Base-by-base conservation (phyloP, 64 coral and sea anemone species). In the Actinia tenebrosa region DNA sequence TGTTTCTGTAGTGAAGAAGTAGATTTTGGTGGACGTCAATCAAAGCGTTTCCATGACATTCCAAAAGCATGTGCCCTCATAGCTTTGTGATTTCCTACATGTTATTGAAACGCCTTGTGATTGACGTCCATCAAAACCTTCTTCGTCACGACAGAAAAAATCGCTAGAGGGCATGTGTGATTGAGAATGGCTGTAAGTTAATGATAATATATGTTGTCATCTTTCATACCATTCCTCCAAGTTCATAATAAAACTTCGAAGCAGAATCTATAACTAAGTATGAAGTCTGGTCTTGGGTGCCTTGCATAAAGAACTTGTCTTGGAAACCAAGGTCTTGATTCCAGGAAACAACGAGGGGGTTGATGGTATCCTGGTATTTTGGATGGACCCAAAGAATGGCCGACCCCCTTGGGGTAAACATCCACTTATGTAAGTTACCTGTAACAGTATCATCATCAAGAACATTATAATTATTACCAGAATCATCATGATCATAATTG, bases 371-470 rank as follows among this genome's bases (percentile, higher is more conserved):
- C 78, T 89, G 87, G 78, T 89, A 89, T 58, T 89, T 95, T 2
- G 87, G 89, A 37, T 80, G 87, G 22, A 95, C 83, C 94, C 94
- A 95, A 3, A 95, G 79, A 89, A 95, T 77, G 50, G 87, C 94
- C 30, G 89, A 86, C 9, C 90, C 90, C 19, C 94, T 88, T 26
- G 94, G 94, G 4, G 90, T 83, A 64, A 92, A 95, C 13, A 86
- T 53, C 94, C 94, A 95, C 53, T 95, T 95, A 47, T 95, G 87
- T 45, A 94, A 86, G 71, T 94, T 94, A 50, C 93, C 93, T 94
- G 3, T 10, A 83, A 37, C 42, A 37, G 30, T 37, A 37, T 37
- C 30, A 37, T 37, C 47, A 50, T 50, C 4, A 4, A 50, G 22
- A 61, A 15, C 64, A 69, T 23, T n/a, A 68, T 5, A 7, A 68